phyloP scores from a whole-genome alignment of 2,888 invertebrate genomes.

The Ecdyonurus torrentis region DNA sequence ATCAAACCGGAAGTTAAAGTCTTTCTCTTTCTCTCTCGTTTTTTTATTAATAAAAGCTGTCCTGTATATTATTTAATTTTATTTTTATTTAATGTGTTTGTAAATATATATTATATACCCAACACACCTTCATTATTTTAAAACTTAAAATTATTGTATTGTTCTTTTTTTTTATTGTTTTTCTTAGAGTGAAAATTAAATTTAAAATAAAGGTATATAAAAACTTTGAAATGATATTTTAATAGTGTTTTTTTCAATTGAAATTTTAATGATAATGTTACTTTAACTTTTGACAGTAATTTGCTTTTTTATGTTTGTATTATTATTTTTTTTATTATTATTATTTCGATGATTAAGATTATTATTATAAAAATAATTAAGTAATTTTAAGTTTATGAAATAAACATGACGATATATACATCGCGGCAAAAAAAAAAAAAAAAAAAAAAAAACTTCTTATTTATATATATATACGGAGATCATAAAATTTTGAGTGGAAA shows the following conservation, averaged over 20 bases:
- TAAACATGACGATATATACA: too few relatives aligned
- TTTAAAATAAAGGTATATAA: not conserved
- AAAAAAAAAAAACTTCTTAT: too few relatives aligned
- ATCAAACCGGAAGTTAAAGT: not conserved
- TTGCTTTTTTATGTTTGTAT: not conserved
- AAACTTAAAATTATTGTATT: not conserved
- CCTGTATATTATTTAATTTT: not conserved
- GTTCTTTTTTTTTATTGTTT: not conserved
- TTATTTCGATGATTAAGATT: too few relatives aligned
- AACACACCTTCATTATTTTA: too few relatives aligned
- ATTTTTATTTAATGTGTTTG: not conserved
- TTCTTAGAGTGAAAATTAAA: not conserved
- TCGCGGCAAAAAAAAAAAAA: too few relatives aligned
- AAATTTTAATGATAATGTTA: not conserved
- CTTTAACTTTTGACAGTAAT: not conserved
- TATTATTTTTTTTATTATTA: not conserved
- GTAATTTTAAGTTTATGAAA: too few relatives aligned
- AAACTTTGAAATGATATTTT: not conserved
- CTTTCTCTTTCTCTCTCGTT: too few relatives aligned
- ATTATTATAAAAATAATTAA: too few relatives aligned
- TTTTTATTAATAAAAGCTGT: too few relatives aligned
- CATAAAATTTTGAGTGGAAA: too few relatives aligned
- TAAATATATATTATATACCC: not conserved
- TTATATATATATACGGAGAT: too few relatives aligned
- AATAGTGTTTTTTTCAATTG: not conserved